phyloP scores from a whole-genome alignment of 2,888 invertebrate species.

The Platycheirus albimanus region DNA sequence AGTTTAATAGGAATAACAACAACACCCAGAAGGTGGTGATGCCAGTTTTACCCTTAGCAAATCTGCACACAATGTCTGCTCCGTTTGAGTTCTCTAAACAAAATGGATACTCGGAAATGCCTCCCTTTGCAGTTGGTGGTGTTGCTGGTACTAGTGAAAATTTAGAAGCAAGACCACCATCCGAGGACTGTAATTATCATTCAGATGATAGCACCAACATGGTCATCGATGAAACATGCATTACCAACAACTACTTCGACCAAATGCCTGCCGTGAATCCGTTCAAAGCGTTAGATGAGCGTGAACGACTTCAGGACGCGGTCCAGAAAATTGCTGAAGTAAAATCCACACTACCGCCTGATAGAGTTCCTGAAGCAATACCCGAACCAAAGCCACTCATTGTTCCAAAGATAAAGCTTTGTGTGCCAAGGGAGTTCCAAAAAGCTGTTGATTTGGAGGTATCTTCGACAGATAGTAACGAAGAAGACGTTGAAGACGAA shows the following conservation, averaged over 20 bases:
- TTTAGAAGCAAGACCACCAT: background rate
- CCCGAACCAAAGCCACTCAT: conserved; percentile 76
- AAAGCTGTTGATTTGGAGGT: conserved; percentile 81
- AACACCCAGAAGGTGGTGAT: conserved; percentile 27
- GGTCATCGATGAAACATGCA: conserved; percentile 76
- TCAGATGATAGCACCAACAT: conserved; percentile 77
- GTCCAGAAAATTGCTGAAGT: conserved; percentile 30
- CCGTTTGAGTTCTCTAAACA: conserved; percentile 49
- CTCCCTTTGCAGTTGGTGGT: background rate
- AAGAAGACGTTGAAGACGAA: conserved; percentile 75
- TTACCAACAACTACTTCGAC: conserved; percentile 63
- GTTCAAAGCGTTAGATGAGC: conserved; percentile 73
- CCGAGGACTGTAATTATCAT: conserved; percentile 52
- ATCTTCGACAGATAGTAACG: conserved; percentile 81
- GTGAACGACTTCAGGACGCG: conserved; percentile 72
- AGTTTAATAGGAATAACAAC: background rate
- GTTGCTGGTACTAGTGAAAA: no score
- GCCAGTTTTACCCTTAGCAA: conserved; percentile 13
- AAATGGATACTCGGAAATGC: conserved; percentile 50
- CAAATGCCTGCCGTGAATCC: conserved; percentile 66
- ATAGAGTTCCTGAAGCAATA: conserved; percentile 53
- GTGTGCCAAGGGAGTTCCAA: conserved; percentile 86
- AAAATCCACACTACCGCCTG: conserved; percentile 56
- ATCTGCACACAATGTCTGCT: background rate
- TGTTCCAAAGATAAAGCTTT: conserved; percentile 88